Conservation (phyloP, 2,797 vertebrate genomes). For the Synaphobranchus kaupii region DNA sequence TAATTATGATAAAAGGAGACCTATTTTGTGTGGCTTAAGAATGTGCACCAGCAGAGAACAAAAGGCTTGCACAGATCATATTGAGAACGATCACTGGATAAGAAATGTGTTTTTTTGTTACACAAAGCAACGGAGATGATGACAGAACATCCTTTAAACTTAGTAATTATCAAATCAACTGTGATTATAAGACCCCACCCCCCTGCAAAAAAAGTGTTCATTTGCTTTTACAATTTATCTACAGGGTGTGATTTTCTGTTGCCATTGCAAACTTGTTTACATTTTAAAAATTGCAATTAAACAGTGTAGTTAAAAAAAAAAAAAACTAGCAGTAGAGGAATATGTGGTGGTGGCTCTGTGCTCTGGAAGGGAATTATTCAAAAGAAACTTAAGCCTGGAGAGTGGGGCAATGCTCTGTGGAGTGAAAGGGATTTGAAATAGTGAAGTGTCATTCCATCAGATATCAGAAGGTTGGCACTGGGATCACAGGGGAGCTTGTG, state of each 20-base stretch:
- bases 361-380: constrained; percentile 14
- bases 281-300: not conserved
- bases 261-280: not conserved
- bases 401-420: not conserved
- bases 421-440: not conserved
- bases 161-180: not conserved
- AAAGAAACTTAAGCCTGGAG: not conserved
- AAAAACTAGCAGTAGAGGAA: not conserved
- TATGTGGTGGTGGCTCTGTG: not conserved
- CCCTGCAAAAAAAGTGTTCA: not conserved
- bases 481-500: constrained; percentile 6
- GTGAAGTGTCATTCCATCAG: not conserved
- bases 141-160: constrained; percentile 31
- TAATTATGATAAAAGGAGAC: constrained; percentile 47
- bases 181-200: not conserved
- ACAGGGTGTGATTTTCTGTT: not conserved
- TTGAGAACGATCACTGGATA: constrained; percentile 35
- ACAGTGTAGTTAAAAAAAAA: not conserved
- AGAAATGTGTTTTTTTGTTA: constrained; percentile 18
- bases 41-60: constrained; percentile 44
- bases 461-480: not conserved
- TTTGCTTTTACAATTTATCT: not conserved
- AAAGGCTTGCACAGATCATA: constrained; percentile 33
- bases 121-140: not conserved
- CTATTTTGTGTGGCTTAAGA: constrained; percentile 43